A percentile compares a stretch with the other conserved stretches of the same genome.
phyloP scores from a whole-genome alignment of 2,888 invertebrate species.

The Thymelicus acteon region DNA sequence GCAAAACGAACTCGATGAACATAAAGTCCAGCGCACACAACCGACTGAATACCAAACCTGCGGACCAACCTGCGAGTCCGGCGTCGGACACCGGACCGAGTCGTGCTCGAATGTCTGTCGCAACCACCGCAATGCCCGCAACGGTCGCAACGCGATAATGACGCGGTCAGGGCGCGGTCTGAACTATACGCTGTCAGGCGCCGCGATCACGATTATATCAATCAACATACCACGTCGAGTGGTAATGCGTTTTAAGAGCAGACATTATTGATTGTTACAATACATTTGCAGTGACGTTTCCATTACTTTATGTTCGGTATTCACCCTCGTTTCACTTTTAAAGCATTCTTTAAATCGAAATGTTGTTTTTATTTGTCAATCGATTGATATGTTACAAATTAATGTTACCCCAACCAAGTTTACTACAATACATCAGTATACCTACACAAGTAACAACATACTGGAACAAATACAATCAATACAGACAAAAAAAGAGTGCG shows the following conservation, averaged over 20 bases:
- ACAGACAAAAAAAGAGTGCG: too few species aligned
- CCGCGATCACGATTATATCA: neutral
- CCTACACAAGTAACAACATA: too few species aligned
- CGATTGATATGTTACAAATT: too few species aligned
- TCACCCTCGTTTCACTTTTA: too few species aligned
- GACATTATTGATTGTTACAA: too few species aligned
- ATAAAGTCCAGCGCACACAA: constrained; percentile 3
- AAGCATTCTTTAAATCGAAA: too few species aligned
- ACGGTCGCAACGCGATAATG: neutral
- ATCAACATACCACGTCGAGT: neutral
- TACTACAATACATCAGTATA: too few species aligned
- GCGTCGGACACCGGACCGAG: neutral
- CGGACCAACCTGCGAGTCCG: neutral
- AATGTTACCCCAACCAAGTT: too few species aligned
- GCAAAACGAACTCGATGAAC: neutral
- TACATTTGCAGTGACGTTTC: too few species aligned
- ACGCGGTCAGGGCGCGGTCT: constrained; percentile 19
- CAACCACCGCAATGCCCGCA: neutral
- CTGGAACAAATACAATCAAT: too few species aligned
- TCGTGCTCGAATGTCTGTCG: constrained; percentile 20
- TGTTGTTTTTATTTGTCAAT: too few species aligned
- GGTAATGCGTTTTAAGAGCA: neutral
- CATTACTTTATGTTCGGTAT: too few species aligned
- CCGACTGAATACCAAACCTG: neutral
- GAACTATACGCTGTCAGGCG: constrained; percentile 1